These are phyloP conservation scores for Amphibalanus amphitrite DNA, from an alignment of 1,140 invertebrate species.

Conservation along the genomic window DNA sequence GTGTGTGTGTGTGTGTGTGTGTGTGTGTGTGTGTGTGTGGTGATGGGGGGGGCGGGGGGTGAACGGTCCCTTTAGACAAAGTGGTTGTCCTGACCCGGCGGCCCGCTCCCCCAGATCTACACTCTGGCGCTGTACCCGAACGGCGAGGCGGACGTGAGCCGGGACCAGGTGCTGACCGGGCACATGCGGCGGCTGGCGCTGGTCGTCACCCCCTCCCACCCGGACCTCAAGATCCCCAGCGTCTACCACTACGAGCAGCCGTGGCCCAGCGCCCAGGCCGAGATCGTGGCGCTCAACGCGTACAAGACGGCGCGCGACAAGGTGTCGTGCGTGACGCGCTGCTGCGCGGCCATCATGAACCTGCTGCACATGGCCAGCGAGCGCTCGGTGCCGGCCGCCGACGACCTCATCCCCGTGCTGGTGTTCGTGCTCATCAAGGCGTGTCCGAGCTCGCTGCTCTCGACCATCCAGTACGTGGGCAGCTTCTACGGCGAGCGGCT, in stretches of 20 bases:
- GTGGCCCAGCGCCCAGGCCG: conserved; percentile 90
- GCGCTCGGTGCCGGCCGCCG: conserved; percentile 74
- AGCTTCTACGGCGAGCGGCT: conserved; percentile 72
- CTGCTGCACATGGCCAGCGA: conserved; percentile 61
- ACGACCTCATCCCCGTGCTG: conserved; percentile 90
- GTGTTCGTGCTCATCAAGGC: conserved; percentile 93
- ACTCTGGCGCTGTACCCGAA: conserved; percentile 88
- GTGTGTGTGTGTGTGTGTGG: no score
- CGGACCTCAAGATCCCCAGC: conserved; percentile 62
- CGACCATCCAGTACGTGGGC: conserved; percentile 89
- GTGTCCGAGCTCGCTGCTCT: conserved; percentile 44
- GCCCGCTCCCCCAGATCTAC: conserved; percentile 54
- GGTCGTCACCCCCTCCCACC: conserved; percentile 61
- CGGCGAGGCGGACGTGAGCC: conserved; percentile 79
- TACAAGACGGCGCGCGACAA: conserved; percentile 92
- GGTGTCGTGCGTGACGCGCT: conserved; percentile 67
- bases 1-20: no score
- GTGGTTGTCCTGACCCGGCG: no score
- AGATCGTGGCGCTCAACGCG: conserved; percentile 76
- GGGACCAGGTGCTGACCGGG: conserved; percentile 76
- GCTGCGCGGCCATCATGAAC: conserved; percentile 76
- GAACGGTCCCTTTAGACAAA: no score
- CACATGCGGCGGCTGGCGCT: conserved; percentile 70
- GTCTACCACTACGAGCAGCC: conserved; percentile 76
- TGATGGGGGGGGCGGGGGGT: no score